Evolutionary conservation across 2,888 invertebrate species (phyloP).

Genomic region (Toxonevra muliebris): DNA sequence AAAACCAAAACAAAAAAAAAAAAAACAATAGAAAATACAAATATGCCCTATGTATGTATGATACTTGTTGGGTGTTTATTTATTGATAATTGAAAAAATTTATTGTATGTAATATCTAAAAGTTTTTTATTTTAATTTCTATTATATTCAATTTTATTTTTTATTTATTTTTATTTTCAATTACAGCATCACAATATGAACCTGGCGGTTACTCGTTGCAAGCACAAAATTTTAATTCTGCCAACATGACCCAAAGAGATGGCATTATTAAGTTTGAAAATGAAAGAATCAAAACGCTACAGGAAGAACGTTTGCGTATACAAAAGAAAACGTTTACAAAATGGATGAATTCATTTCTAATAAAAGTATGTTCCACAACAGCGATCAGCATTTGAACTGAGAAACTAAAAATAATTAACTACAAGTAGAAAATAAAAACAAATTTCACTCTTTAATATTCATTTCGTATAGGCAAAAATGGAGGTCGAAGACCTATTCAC

Average conservation of each 20-base stretch:
- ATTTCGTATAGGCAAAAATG: constrained; percentile 83
- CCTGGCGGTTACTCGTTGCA: constrained; percentile 72
- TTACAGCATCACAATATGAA: constrained; percentile 73
- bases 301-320: constrained; percentile 96
- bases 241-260: constrained; percentile 89
- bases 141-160: constrained; percentile 1
- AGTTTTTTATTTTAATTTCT: background rate
- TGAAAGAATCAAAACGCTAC: constrained; percentile 94
- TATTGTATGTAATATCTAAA: constrained; percentile 1
- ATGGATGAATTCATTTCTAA: constrained; percentile 98
- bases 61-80: too few relatives aligned
- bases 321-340: constrained; percentile 99
- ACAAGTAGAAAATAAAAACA: background rate
- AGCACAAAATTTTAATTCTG: constrained; percentile 71
- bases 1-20: too few relatives aligned
- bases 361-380: constrained; percentile 75
- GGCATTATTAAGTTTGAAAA: constrained; percentile 95
- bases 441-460: background rate
- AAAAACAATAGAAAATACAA: too few relatives aligned
- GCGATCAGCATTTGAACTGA: background rate
- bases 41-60: too few relatives aligned
- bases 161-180: constrained; percentile 26
- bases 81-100: background rate
- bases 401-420: background rate
- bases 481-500: constrained; percentile 97